Percentiles rank a stretch among this genome's conserved stretches.
Conservation (phyloP, 2,888 invertebrate genomes). For the Chromoteleia sp. region DNA sequence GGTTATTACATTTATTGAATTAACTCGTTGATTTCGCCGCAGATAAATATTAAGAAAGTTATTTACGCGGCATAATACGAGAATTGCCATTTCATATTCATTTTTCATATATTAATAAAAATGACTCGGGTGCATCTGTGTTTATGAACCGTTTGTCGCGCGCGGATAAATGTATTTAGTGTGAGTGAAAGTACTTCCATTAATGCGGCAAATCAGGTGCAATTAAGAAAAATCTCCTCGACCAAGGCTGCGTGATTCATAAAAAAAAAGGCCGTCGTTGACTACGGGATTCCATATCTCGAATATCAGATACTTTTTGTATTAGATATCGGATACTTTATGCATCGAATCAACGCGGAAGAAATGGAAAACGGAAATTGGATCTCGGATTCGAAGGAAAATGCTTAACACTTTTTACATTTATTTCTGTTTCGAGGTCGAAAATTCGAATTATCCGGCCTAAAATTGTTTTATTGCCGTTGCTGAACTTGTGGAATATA, state of each 20-base stretch:
- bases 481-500: neutral
- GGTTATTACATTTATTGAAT: conserved; percentile 40
- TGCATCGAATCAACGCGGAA: conserved; percentile 42
- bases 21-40: conserved; percentile 28
- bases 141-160: conserved; percentile 18
- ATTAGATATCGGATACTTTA: too few species aligned
- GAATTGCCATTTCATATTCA: too few species aligned
- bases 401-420: conserved; percentile 12
- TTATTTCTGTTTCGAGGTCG: conserved; percentile 15
- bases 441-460: conserved; percentile 10
- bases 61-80: conserved; percentile 12
- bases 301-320: conserved; percentile 22
- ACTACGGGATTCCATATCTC: conserved; percentile 43
- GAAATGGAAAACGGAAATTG: conserved; percentile 21
- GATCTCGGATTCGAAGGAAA: conserved; percentile 12
- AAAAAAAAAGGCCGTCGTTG: conserved; percentile 38
- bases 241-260: conserved; percentile 44
- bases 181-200: conserved; percentile 59
- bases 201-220: conserved; percentile 39
- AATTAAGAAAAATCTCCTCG: conserved; percentile 47
- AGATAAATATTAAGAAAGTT: conserved; percentile 14
- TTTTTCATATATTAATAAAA: conserved; percentile 4
- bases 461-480: neutral
- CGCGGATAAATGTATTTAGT: conserved; percentile 45
- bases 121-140: conserved; percentile 3